Evolutionary conservation across 2,888 invertebrate genomes (phyloP).

Genomic region (Adelphocoris suturalis): DNA sequence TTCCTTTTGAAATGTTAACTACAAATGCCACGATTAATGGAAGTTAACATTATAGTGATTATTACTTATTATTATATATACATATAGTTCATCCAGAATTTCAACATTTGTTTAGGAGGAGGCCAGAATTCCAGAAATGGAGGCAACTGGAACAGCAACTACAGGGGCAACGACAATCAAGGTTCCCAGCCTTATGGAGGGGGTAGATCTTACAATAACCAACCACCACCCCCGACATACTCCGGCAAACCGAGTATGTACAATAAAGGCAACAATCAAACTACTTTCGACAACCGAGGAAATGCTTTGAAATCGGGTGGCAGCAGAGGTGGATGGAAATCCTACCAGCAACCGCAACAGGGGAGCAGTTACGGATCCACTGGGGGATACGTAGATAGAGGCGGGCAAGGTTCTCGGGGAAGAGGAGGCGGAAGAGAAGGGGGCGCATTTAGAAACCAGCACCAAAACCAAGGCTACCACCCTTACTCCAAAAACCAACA

Average conservation of each 20-base stretch:
- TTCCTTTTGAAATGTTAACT: too few relatives aligned
- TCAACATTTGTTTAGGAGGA: constrained; percentile 4
- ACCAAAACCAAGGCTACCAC: background rate
- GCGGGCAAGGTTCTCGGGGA: constrained; percentile 3
- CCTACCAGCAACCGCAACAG: background rate
- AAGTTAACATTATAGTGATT: too few relatives aligned
- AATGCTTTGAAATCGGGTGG: background rate
- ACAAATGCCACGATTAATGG: too few relatives aligned
- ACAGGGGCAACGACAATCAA: constrained; percentile 14
- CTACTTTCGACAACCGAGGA: constrained; percentile 52
- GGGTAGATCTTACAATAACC: constrained; percentile 51
- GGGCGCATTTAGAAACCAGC: too few relatives aligned
- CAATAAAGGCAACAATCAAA: constrained; percentile 32
- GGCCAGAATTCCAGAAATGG: background rate
- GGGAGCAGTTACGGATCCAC: background rate
- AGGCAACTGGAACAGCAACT: constrained; percentile 11
- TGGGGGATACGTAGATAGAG: constrained; percentile 35
- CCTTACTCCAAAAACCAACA: constrained; percentile 11
- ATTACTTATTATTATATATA: too few relatives aligned
- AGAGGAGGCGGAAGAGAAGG: background rate
- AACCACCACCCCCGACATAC: constrained; percentile 54
- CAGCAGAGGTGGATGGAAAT: background rate
- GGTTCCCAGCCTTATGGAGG: background rate
- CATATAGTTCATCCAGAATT: too few relatives aligned
- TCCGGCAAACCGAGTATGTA: constrained; percentile 24